phyloP scores from a whole-genome alignment of 2,888 invertebrate species.

The Thera obeliscata region DNA sequence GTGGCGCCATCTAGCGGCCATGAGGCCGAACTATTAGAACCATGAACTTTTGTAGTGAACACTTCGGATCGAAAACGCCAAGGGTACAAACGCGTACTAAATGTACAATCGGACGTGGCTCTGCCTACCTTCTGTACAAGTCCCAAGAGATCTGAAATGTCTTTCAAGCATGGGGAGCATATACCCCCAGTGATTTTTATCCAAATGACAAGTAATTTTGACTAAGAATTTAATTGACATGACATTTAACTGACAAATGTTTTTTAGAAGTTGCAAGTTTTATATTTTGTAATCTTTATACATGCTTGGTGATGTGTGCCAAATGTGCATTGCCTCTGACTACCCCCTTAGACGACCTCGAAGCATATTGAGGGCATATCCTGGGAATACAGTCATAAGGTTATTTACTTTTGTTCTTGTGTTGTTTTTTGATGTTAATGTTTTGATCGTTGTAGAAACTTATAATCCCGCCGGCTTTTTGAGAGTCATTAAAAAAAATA shows the following conservation, averaged over 20 bases:
- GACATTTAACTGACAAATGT: constrained; percentile 10
- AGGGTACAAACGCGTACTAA: background rate
- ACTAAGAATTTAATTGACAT: constrained; percentile 7
- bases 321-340: background rate
- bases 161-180: background rate
- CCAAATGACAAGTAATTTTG: constrained; percentile 12
- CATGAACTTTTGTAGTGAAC: background rate
- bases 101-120: background rate
- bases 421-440: constrained; percentile 7
- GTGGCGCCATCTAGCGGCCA: constrained; percentile 10
- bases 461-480: too few relatives aligned
- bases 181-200: background rate
- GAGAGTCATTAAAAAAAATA: too few relatives aligned
- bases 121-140: background rate
- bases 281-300: constrained; percentile 10
- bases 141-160: background rate
- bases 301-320: background rate
- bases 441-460: constrained; percentile 1
- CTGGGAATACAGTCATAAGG: background rate
- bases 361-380: background rate
- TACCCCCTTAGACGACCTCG: background rate
- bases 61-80: background rate
- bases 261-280: constrained; percentile 5
- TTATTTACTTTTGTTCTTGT: constrained; percentile 4
- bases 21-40: background rate